Evolutionary conservation across 2,888 invertebrate species (phyloP).

Genomic region (Orchesella flavescens): DNA sequence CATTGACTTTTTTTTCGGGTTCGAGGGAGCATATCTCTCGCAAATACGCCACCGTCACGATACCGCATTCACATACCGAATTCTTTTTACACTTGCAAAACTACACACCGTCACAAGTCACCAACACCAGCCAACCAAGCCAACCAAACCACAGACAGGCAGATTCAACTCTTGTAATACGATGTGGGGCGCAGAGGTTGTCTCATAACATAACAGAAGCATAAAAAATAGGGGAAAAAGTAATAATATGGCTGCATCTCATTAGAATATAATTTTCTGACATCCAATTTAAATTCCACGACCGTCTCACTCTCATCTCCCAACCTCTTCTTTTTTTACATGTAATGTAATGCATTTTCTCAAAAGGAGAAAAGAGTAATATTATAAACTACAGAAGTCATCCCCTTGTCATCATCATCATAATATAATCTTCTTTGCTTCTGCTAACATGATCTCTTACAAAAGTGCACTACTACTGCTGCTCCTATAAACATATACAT

Average conservation of each 20-base stretch:
- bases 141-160: too few relatives aligned
- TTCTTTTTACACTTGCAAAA: too few relatives aligned
- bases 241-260: conserved; percentile 62
- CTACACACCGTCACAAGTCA: too few relatives aligned
- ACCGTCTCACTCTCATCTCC: conserved; percentile 28
- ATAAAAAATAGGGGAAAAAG: conserved; percentile 26
- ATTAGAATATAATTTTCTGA: conserved; percentile 62
- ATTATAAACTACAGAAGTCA: conserved; percentile 34
- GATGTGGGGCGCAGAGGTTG: too few relatives aligned
- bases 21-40: too few relatives aligned
- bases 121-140: too few relatives aligned
- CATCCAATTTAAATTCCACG: conserved; percentile 62
- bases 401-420: conserved; percentile 48
- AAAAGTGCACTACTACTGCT: neutral
- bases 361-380: conserved; percentile 29
- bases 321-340: neutral
- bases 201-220: conserved; percentile 1
- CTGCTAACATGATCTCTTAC: conserved; percentile 29
- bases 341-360: conserved; percentile 9
- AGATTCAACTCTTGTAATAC: too few relatives aligned
- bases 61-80: too few relatives aligned
- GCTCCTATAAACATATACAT: conserved; percentile 2
- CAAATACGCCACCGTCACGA: too few relatives aligned
- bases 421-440: conserved; percentile 4
- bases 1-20: too few relatives aligned